Conservation (phyloP, 2,888 invertebrate species). For the Yponomeuta evonymella region DNA sequence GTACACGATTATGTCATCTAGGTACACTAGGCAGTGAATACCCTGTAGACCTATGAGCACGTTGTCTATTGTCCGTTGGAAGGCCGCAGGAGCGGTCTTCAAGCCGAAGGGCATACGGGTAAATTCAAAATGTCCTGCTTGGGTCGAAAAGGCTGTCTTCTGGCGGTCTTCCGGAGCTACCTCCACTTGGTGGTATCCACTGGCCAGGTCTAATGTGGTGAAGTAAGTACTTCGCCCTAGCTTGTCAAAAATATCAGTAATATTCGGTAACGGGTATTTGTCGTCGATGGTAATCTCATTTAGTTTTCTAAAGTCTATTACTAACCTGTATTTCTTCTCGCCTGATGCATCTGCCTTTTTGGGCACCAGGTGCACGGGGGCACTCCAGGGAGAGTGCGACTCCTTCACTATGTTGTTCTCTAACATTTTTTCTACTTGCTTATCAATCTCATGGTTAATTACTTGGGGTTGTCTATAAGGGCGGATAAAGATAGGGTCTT, state of each 20-base stretch:
- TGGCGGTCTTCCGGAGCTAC: slow-evolving; percentile 29
- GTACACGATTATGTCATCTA: slow-evolving; percentile 31
- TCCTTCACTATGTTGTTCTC: slow-evolving; percentile 22
- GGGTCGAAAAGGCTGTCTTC: slow-evolving; percentile 39
- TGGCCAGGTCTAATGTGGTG: slow-evolving; percentile 38
- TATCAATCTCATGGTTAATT: slow-evolving; percentile 23
- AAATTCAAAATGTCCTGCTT: too few species aligned
- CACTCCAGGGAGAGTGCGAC: slow-evolving; percentile 26
- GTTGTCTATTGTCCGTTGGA: too few species aligned
- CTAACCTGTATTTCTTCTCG: slow-evolving; percentile 5
- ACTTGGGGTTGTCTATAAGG: too few species aligned
- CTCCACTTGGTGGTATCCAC: slow-evolving; percentile 43
- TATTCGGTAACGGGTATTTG: slow-evolving; percentile 19
- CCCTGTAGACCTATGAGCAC: slow-evolving; percentile 19
- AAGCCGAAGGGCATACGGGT: too few species aligned
- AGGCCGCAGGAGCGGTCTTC: too few species aligned
- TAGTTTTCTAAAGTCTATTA: slow-evolving; percentile 38
- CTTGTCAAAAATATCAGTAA: slow-evolving; percentile 21
- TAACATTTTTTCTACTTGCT: slow-evolving; percentile 24
- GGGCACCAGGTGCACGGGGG: slow-evolving; percentile 29
- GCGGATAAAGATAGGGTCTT: slow-evolving; percentile 26
- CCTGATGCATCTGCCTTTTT: slow-evolving; percentile 26
- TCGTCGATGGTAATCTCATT: slow-evolving; percentile 33
- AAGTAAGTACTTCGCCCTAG: slow-evolving; percentile 40
- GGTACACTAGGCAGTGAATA: slow-evolving; percentile 27